Percentiles rank a stretch among this genome's conserved stretches.
Conservation (phyloP, 2,888 invertebrate genomes). For the Kryphioiulus occultus region DNA sequence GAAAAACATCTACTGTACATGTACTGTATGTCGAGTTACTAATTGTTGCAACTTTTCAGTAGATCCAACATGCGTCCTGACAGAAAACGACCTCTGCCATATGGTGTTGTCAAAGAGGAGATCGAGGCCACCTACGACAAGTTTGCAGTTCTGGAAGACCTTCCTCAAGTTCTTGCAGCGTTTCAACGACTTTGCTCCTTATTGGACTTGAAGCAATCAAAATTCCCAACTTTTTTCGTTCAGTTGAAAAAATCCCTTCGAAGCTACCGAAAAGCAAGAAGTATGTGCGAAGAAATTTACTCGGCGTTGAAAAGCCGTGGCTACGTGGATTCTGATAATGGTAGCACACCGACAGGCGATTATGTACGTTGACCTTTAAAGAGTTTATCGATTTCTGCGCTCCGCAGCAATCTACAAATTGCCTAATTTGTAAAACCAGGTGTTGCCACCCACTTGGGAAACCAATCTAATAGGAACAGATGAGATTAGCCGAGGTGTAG, state of each 20-base stretch:
- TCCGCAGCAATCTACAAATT: neutral
- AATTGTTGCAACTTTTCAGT: neutral
- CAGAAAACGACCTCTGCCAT: neutral
- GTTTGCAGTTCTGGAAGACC: neutral
- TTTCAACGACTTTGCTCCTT: constrained; percentile 29
- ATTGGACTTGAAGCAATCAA: neutral
- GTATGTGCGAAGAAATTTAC: neutral
- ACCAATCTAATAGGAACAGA: neutral
- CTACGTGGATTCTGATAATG: constrained; percentile 22
- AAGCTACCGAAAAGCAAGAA: constrained; percentile 13
- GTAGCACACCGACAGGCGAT: neutral
- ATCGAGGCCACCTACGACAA: constrained; percentile 43
- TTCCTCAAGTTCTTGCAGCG: neutral
- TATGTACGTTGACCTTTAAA: neutral
- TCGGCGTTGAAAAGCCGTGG: neutral
- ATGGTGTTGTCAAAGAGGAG: neutral
- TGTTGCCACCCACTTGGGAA: neutral
- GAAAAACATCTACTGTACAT: too few species aligned
- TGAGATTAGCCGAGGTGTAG: neutral
- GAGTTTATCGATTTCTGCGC: neutral
- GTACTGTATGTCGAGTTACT: neutral
- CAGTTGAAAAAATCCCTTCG: neutral
- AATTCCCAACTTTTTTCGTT: constrained; percentile 26
- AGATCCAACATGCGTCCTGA: neutral
- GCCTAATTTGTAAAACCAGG: neutral